Evolutionary conservation across 2,888 invertebrate species (phyloP).

Genomic region (Pterobdella sp.): DNA sequence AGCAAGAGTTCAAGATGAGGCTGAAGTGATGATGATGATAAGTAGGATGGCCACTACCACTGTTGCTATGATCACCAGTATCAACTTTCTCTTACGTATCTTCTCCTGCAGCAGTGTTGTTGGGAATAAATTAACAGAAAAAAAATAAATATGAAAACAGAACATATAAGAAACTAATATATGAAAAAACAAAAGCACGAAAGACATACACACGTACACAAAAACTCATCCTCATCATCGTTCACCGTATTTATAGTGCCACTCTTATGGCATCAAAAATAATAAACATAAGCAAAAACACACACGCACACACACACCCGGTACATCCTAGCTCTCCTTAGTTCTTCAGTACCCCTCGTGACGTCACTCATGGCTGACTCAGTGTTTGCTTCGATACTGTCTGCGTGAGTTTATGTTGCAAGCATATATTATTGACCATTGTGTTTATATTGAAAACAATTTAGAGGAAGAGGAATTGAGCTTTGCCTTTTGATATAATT

Average conservation of each 20-base stretch:
- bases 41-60: slow-evolving; percentile 12
- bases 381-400: slow-evolving; percentile 25
- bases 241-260: neutral
- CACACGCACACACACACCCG: slow-evolving; percentile 2
- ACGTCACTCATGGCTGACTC: slow-evolving; percentile 12
- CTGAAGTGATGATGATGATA: slow-evolving; percentile 15
- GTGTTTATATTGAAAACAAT: too few relatives aligned
- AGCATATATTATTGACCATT: too few relatives aligned
- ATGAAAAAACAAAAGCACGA: neutral
- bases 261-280: too few relatives aligned
- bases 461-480: too few relatives aligned
- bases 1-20: too few relatives aligned
- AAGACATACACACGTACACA: neutral
- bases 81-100: slow-evolving; percentile 18
- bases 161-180: neutral
- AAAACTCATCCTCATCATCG: neutral
- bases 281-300: neutral
- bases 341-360: slow-evolving; percentile 22
- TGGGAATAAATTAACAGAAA: too few relatives aligned
- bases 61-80: neutral
- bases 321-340: slow-evolving; percentile 19
- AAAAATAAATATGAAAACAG: neutral
- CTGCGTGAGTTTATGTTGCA: too few relatives aligned
- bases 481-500: too few relatives aligned
- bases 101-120: slow-evolving; percentile 18